Conservation (phyloP, 1,140 invertebrate species). For the Sycophaga agraensis region DNA sequence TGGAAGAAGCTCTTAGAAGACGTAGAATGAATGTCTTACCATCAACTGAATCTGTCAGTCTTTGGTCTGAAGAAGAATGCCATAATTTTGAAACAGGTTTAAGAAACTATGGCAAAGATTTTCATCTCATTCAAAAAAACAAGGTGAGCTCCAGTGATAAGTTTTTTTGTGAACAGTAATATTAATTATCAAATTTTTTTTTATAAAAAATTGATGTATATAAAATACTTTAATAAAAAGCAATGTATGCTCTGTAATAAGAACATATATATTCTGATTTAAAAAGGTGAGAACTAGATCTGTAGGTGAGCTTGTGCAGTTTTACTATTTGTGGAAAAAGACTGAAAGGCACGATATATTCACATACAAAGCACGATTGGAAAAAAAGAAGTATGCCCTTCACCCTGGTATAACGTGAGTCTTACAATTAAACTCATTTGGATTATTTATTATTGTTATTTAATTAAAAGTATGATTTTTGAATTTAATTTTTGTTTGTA, state of each 20-base stretch:
- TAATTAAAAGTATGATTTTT: too few species aligned
- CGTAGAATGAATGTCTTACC: conserved; percentile 78
- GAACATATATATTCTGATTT: neutral
- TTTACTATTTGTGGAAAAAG: conserved; percentile 99
- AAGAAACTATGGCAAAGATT: conserved; percentile 92
- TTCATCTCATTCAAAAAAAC: conserved; percentile 90
- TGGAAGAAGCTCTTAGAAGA: conserved; percentile 86
- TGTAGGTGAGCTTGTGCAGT: conserved; percentile 96
- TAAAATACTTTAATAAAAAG: neutral
- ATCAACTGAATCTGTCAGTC: conserved; percentile 72
- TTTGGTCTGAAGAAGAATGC: conserved; percentile 98
- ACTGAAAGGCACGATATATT: conserved; percentile 94
- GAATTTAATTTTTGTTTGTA: too few species aligned
- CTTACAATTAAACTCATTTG: neutral
- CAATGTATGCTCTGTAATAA: too few species aligned
- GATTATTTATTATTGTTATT: too few species aligned
- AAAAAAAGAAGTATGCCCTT: conserved; percentile 77
- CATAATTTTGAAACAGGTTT: conserved; percentile 94
- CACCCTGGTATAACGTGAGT: conserved; percentile 72
- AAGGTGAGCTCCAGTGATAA: conserved; percentile 64
- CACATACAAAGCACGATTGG: conserved; percentile 72
- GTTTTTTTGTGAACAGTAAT: too few species aligned
- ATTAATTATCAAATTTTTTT: too few species aligned
- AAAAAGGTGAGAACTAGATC: conserved; percentile 81
- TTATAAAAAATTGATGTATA: too few species aligned